Conservation (phyloP, 2,888 invertebrate genomes). For the Cephalotes varians region DNA sequence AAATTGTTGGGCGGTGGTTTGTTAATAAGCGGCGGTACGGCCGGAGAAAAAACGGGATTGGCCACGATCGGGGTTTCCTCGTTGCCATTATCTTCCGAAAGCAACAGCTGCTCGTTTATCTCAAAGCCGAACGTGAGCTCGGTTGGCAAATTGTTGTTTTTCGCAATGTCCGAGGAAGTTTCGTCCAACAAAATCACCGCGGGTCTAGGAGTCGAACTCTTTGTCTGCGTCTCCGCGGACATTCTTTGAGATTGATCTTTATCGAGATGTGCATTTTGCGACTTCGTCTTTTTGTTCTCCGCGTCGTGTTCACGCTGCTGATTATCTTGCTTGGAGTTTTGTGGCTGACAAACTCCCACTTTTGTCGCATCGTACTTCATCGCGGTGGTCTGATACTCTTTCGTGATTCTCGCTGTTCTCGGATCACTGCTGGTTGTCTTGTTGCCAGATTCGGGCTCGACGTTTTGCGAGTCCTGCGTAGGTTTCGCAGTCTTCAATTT, state of each 20-base stretch:
- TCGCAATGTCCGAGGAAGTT: slow-evolving; percentile 78
- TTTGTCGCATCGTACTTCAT: slow-evolving; percentile 60
- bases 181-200: slow-evolving; percentile 91
- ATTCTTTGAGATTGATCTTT: slow-evolving; percentile 71
- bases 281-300: slow-evolving; percentile 74
- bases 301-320: slow-evolving; percentile 67
- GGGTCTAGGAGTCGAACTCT: slow-evolving; percentile 86
- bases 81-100: slow-evolving; percentile 81
- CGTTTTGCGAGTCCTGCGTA: slow-evolving; percentile 60
- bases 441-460: slow-evolving; percentile 68
- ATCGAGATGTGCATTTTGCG: slow-evolving; percentile 58
- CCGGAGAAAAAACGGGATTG: slow-evolving; percentile 71
- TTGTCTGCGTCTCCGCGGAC: slow-evolving; percentile 62
- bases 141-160: slow-evolving; percentile 85
- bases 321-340: slow-evolving; percentile 65
- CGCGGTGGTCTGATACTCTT: slow-evolving; percentile 73
- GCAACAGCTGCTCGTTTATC: slow-evolving; percentile 90
- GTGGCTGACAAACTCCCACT: slow-evolving; percentile 52
- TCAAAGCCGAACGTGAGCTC: slow-evolving; percentile 94
- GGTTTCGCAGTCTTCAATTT: slow-evolving; percentile 59
- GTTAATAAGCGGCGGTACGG: slow-evolving; percentile 69
- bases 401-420: slow-evolving; percentile 66
- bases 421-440: slow-evolving; percentile 66
- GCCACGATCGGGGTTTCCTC: slow-evolving; percentile 70
- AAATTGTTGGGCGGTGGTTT: slow-evolving; percentile 79